These are phyloP conservation scores for Baryphthengus martii DNA, from an alignment of 2,113 vertebrate genomes.

Conservation along the genomic window DNA sequence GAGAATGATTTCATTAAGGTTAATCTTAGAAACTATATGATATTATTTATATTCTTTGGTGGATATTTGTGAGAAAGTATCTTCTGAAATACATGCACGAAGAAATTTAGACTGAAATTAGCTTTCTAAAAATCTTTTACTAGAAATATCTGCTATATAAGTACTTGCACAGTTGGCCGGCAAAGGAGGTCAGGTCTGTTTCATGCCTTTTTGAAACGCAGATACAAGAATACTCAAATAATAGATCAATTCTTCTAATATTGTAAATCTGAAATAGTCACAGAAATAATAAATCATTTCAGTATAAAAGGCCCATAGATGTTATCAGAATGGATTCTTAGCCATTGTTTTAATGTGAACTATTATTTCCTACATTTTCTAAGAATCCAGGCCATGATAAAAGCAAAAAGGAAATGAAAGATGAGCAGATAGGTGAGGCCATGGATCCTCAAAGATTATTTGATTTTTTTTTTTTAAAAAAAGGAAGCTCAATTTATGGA, in stretches of 20 bases:
- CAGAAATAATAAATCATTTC: constrained; percentile 5
- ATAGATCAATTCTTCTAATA: neutral
- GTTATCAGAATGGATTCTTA: neutral
- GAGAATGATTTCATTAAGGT: neutral
- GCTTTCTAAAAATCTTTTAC: neutral
- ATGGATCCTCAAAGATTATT: neutral
- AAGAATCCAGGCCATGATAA: neutral
- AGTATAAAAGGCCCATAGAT: neutral
- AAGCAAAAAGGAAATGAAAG: constrained; percentile 68
- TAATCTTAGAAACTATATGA: neutral
- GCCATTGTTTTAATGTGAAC: constrained; percentile 14
- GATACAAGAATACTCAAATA: neutral
- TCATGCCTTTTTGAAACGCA: neutral
- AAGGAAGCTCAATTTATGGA: neutral
- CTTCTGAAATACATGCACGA: neutral
- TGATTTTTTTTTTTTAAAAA: neutral
- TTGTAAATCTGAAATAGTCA: neutral
- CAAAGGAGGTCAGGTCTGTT: neutral
- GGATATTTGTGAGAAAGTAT: neutral
- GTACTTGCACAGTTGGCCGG: neutral
- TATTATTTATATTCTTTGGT: neutral
- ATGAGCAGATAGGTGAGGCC: constrained; percentile 20
- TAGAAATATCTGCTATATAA: neutral
- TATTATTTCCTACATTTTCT: neutral
- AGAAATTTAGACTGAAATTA: neutral